Base-by-base conservation (phyloP, 1,140 invertebrate species). In the Ostrea denselamellosa region DNA sequence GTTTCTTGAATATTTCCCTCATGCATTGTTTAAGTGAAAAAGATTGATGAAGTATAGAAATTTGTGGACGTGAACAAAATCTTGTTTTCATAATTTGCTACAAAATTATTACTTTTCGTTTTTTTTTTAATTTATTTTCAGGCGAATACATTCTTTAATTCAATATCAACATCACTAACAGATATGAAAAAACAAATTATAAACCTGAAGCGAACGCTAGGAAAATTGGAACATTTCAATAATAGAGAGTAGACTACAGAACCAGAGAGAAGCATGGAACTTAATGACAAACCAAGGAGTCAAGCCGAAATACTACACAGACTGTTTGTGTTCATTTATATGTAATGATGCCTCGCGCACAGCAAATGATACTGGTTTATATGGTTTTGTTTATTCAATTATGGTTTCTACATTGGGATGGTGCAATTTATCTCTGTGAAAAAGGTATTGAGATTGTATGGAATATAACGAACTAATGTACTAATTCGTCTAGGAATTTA, bases 131-230 rank as follows among this genome's bases (percentile, higher is more conserved):
- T 62, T 22, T 8, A 25, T 25, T 68, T 68, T 68, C 65, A 68
- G 65, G 65, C 65, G 10, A 71, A 71, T 25, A 71, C 68, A 12
- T 71, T 71, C 68, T 71, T 71, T 25, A 71, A 28, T 28, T 25
- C 68, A 8, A 25, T 71, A 25, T 71, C 68, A 71, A 3, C 22
- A 12, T 71, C 68, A 8, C 22, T 71, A 71, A 25, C 68, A 12
- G 28, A 28, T 14, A 71, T 71, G 68, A 71, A 71, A 71, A 25
- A 12, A 3, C 22, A 25, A 2, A 25, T 71, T 25, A 71, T 71
- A 22, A 71, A 71, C 14, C 25, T 71, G 68, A 14, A 14, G 25
- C 19, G 22, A 8, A 28, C 65, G n/a, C 4, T 71, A 22, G 65
- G 28, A 25, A 28, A 71, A 28, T 28, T 22, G 22, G 9, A 71